Evolutionary conservation across 2,888 invertebrate genomes (phyloP).

Genomic region (Cantharis rufa): DNA sequence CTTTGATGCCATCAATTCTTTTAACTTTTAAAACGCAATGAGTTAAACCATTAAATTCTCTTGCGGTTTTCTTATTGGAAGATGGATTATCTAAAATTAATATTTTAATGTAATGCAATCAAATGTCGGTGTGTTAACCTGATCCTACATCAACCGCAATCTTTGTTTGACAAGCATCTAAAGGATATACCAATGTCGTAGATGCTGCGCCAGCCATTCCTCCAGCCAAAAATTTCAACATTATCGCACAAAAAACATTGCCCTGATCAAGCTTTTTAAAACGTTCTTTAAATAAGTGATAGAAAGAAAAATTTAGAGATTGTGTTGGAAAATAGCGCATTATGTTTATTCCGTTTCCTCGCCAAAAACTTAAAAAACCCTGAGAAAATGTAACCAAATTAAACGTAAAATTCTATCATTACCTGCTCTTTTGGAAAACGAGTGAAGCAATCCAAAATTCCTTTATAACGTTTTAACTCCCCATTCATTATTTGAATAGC

Average conservation of each 20-base stretch:
- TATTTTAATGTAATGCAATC: neutral
- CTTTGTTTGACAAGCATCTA: constrained; percentile 35
- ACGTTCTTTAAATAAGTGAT: constrained; percentile 18
- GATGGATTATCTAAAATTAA: neutral
- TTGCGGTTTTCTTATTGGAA: neutral
- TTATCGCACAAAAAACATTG: neutral
- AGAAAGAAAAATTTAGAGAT: constrained; percentile 35
- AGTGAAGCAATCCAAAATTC: constrained; percentile 26
- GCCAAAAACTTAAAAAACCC: constrained; percentile 34
- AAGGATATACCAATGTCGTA: constrained; percentile 24
- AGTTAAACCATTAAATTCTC: constrained; percentile 31
- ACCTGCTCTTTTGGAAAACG: constrained; percentile 34
- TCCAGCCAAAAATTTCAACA: constrained; percentile 26
- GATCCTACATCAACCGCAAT: constrained; percentile 31
- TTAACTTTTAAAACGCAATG: constrained; percentile 22
- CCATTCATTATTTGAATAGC: constrained; percentile 29
- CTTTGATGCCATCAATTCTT: constrained; percentile 24
- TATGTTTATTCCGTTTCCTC: constrained; percentile 35
- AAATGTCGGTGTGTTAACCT: neutral
- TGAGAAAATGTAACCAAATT: constrained; percentile 7
- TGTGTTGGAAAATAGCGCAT: constrained; percentile 34
- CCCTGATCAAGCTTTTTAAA: neutral
- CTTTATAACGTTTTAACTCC: constrained; percentile 24
- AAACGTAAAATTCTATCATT: neutral
- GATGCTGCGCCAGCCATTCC: constrained; percentile 31